Evolutionary conservation across 2,797 vertebrate genomes (phyloP).

Genomic region (Rhyacichthys aspro): DNA sequence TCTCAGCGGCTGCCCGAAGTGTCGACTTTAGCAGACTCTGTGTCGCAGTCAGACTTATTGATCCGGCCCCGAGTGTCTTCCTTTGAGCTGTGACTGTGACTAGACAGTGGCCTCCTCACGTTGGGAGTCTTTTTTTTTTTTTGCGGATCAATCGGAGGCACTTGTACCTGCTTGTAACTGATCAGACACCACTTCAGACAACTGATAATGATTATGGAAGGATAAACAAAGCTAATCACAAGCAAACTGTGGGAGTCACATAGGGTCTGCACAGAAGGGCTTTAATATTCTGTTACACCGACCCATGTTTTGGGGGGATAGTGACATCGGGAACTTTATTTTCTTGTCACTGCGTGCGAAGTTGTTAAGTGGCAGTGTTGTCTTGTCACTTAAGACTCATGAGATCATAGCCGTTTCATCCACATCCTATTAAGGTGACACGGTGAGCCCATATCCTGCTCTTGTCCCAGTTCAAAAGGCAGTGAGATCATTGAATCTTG

Average conservation of each 20-base stretch:
- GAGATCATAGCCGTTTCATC: conserved; percentile 68
- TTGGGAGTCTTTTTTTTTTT: conserved; percentile 56
- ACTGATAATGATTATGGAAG: conserved; percentile 71
- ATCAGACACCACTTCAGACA: conserved; percentile 74
- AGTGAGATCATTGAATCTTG: conserved; percentile 69
- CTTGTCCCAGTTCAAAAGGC: conserved; percentile 54
- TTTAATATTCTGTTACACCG: conserved; percentile 12
- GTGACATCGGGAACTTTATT: conserved; percentile 4
- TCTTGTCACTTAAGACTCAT: conserved; percentile 74
- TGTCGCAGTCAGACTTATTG: conserved; percentile 74
- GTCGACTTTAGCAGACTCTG: conserved; percentile 59
- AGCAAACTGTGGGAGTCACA: conserved; percentile 20
- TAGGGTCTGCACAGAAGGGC: too few species aligned
- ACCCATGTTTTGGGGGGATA: neutral
- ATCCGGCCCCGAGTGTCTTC: conserved; percentile 72
- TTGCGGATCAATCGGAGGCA: conserved; percentile 76
- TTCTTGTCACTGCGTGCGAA: conserved; percentile 46
- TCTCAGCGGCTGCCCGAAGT: conserved; percentile 37
- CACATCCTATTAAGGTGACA: conserved; percentile 61
- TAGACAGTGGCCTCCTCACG: conserved; percentile 68
- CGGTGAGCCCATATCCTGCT: conserved; percentile 55
- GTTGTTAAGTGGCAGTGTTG: conserved; percentile 40
- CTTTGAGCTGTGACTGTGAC: conserved; percentile 59
- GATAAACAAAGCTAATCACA: conserved; percentile 61
- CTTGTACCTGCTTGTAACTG: conserved; percentile 81